Conservation (phyloP, 2,888 invertebrate genomes). For the Tinea trinotella region DNA sequence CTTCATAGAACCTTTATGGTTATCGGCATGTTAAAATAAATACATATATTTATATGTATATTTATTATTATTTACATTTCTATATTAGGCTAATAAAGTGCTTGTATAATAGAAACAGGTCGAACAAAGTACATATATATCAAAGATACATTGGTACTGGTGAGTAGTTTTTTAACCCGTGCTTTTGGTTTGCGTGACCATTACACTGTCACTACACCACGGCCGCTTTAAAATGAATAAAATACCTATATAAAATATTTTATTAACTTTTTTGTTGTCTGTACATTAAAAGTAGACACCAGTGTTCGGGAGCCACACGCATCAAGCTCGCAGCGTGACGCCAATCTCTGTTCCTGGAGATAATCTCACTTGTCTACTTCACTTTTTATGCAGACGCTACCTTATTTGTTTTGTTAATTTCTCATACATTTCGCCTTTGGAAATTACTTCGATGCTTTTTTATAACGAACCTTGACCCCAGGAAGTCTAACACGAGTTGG, state of each 20-base stretch:
- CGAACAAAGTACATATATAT: too few species aligned
- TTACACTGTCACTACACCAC: too few species aligned
- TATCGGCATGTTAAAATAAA: not conserved
- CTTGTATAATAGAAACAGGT: too few species aligned
- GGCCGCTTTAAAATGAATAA: too few species aligned
- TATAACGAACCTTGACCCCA: constrained; percentile 1
- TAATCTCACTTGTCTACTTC: constrained; percentile 45
- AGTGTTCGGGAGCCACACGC: constrained; percentile 36
- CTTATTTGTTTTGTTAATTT: constrained; percentile 17
- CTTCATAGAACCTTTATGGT: not conserved
- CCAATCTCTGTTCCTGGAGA: constrained; percentile 45
- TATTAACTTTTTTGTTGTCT: not conserved
- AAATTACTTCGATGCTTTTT: constrained; percentile 9
- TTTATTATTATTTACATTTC: too few species aligned
- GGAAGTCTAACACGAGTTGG: too few species aligned
- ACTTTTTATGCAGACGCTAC: constrained; percentile 18
- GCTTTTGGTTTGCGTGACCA: too few species aligned
- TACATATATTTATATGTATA: not conserved
- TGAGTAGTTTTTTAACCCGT: too few species aligned
- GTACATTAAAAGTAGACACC: not conserved
- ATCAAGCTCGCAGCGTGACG: constrained; percentile 53
- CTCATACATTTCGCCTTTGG: constrained; percentile 1
- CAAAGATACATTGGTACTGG: too few species aligned
- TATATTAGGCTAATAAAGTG: too few species aligned
- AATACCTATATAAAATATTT: too few species aligned